Base-by-base conservation (phyloP, 2,797 vertebrate genomes). In the Rhynchonycteris naso region DNA sequence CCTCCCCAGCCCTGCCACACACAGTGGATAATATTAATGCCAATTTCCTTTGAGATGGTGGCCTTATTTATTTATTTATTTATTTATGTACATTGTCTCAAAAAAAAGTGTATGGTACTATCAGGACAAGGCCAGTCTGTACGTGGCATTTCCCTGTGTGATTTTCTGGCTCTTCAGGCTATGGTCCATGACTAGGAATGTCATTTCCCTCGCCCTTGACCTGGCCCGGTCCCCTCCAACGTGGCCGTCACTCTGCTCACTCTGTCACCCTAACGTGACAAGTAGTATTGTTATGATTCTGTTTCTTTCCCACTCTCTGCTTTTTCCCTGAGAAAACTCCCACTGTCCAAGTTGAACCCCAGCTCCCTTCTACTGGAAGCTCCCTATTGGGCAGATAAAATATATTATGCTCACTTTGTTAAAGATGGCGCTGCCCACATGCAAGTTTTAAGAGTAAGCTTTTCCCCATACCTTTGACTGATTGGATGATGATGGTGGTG, bases 1-100 rank as follows among this genome's bases (percentile, higher is more conserved):
- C 94, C 24, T 69, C 30, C 35, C 24, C 9, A 15, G 12, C 4
- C 30, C 50, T 93, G 68, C 75, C 50, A 87, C 52, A 38, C 2
- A 2, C 19, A 43, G 43, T 0, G 63, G 24, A 52, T 88, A 26
- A 2, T 69, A 75, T 63, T 89, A 84, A 38, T 79, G 47, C 30
- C 2, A 1, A 21, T 96, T 97, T 97, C 83, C 54, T 91, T 90
- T 94, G 94, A 90, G 15, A 92, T 95, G 82, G 28, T 43, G 13
- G 38, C n/a, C 86, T 71, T 83, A 96, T 90, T 47, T 75, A 96
- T 71, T n/a, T n/a, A n/a, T 50, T 19, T 28, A 8, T 88, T 91
- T 33, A n/a, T 76, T 95, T n/a, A 83, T 93, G 4, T 56, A 87
- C 28, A 4, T 85, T 79, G 30, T 92, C 94, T 97, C 50, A 71